Evolutionary conservation across 1,140 invertebrate genomes (phyloP).

Genomic region (Lordiphosa collinella): DNA sequence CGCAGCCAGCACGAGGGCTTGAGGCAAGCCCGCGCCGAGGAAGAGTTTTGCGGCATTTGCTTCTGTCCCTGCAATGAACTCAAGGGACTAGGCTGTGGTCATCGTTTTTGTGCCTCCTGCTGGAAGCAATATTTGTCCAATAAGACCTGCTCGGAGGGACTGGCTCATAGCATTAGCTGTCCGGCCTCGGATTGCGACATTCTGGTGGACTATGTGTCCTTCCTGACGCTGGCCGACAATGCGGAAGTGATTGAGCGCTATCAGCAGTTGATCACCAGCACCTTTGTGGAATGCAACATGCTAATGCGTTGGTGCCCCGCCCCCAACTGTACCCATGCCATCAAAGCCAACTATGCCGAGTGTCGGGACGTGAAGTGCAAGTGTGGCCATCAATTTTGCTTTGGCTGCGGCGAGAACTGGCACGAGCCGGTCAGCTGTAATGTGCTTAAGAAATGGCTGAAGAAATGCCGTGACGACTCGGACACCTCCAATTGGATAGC

Average conservation of each 20-base stretch:
- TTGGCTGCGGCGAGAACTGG: slow-evolving; percentile 98
- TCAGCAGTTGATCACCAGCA: slow-evolving; percentile 98
- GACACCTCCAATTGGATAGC: slow-evolving; percentile 99
- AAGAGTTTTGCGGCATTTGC: slow-evolving; percentile 81
- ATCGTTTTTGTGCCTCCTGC: slow-evolving; percentile 95
- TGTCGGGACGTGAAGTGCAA: slow-evolving; percentile 93
- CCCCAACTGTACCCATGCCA: slow-evolving; percentile 96
- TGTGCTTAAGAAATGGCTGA: slow-evolving; percentile 96
- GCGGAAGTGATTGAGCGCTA: slow-evolving; percentile 96
- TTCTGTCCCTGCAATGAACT: slow-evolving; percentile 86
- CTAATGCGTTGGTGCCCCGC: slow-evolving; percentile 98
- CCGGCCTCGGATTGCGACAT: slow-evolving; percentile 94
- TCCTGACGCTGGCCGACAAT: slow-evolving; percentile 95
- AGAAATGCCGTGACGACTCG: slow-evolving; percentile 99
- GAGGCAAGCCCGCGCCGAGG: slow-evolving; percentile 24
- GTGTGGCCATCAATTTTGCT: slow-evolving; percentile 96
- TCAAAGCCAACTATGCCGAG: slow-evolving; percentile 96
- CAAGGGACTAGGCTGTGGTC: slow-evolving; percentile 97
- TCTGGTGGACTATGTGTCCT: slow-evolving; percentile 96
- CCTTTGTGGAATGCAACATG: slow-evolving; percentile 98
- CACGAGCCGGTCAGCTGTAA: slow-evolving; percentile 98
- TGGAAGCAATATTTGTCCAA: slow-evolving; percentile 98
- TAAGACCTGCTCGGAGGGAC: slow-evolving; percentile 98
- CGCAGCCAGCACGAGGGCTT: background rate
- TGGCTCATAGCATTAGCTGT: slow-evolving; percentile 97